Evolutionary conservation across 2,797 vertebrate genomes (phyloP), one percentile per base, ranked within the genome.

Genomic region (Leptatherina wallacei): DNA sequence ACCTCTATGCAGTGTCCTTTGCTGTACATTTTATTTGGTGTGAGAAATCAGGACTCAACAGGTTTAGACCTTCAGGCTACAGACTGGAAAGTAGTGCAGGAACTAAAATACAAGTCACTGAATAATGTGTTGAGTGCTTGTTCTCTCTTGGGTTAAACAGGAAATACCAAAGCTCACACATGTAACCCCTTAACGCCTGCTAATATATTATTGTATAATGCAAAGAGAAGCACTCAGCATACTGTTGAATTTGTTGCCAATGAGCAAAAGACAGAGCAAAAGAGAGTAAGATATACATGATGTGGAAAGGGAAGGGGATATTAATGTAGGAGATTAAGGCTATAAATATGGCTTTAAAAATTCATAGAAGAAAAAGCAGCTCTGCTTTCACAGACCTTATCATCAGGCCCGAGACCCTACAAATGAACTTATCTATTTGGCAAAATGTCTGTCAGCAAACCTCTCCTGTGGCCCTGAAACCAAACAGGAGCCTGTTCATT

Each of bases 31-130:
- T 66, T 66, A n/a, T 65, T 81, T 78, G 83, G 71, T 81, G 66
- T 55, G 61, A 78, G 65, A 29, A 51, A 75, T 32, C 12, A 56
- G 75, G 85, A 92, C 89, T 89, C 89, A 32, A 84, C 74, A 49
- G 77, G 89, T 91, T 89, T 90, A 68, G 71, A 79, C 85, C 88
- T 59, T 85, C 32, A 61, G 88, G 89, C 89, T 72, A 61, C 40
- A 76, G 69, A 71, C 76, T 78, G 78, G 78, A 78, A 87, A 81
- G 81, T 78, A 73, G 73, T 74, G 76, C 71, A 65, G 5, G 38
- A 54, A 44, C 72, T 73, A 47, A 27, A 81, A 61, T 59, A 62
- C 54, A 69, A 65, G 32, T 61, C 58, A 35, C 22, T 57, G 60
- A 30, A 30, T 57, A 36, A 47, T 77, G 56, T 77, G 65, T 65